Base-by-base conservation (phyloP, 1,140 invertebrate species). In the Euschistus heros region DNA sequence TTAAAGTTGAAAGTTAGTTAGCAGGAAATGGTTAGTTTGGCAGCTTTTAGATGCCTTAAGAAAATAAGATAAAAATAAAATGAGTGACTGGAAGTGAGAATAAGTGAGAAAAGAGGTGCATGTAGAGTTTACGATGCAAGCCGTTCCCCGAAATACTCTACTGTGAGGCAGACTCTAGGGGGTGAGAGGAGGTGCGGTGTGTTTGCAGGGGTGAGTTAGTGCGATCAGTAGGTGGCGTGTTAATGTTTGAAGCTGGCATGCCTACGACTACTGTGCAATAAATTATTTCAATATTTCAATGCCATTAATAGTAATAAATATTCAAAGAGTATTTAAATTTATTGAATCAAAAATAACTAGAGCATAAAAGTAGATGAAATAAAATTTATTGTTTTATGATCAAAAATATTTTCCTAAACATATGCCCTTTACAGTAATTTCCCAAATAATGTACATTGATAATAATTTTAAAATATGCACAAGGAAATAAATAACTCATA, bases 141-240 rank as follows among this genome's bases (percentile, higher is more conserved):
- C 54, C 54, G 47, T 63, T 57, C 66, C 63, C 60, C 54, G 24
- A 57, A 24, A 57, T 15, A 57, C 20, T 57, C 54, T 57, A 57
- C 54, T 24, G 54, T 57, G 54, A 57, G 54, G 55, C 50, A 54
- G 62, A 30, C 63, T 20, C 27, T 54, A 54, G 20, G 47, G 62
- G 50, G 46, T 52, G 64, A 33, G 68, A 62, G 63, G 65, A 33
- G 54, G 66, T 55, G 64, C 66, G 61, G 55, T 66, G 64, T 68
- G 67, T 66, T 65, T 65, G 62, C 55, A 66, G 68, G 67, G 63
- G 69, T 54, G 27, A 66, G 65, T 26, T 57, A 26, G 54, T 57
- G 54, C 54, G 20, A 24, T 57, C 20, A 57, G 20, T 26, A 57
- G 54, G 54, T 57, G 54, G 54, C 54, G 54, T 57, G 54, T 57